A percentile compares a stretch with the other conserved stretches of the same genome.
phyloP scores from a whole-genome alignment of 1,140 invertebrate species.

The Gryon sp. region DNA sequence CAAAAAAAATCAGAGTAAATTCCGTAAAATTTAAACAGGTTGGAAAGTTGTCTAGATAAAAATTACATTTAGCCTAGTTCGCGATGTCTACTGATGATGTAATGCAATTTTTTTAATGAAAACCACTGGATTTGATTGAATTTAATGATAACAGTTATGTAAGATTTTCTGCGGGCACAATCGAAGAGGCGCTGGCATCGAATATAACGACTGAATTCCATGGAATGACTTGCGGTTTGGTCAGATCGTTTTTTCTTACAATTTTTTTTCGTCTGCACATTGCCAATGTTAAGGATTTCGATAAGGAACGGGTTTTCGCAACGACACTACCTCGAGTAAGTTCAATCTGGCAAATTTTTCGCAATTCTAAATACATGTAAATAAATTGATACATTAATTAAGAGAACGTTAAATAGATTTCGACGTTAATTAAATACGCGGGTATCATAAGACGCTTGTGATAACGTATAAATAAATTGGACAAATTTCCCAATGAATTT shows the following conservation, averaged over 20 bases:
- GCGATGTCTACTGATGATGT: no score
- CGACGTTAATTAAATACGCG: slow-evolving; percentile 55
- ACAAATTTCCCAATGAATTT: slow-evolving; percentile 12
- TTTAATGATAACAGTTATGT: slow-evolving; percentile 47
- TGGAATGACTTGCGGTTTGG: slow-evolving; percentile 35
- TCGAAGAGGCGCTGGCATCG: slow-evolving; percentile 43
- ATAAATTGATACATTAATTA: slow-evolving; percentile 60
- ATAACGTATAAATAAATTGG: slow-evolving; percentile 42
- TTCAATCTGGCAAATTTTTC: slow-evolving; percentile 13
- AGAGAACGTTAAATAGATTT: slow-evolving; percentile 40
- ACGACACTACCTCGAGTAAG: slow-evolving; percentile 6
- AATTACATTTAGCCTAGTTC: no score
- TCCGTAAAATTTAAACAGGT: no score
- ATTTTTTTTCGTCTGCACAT: slow-evolving; percentile 29
- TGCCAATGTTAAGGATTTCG: slow-evolving; percentile 55
- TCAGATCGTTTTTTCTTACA: slow-evolving; percentile 24
- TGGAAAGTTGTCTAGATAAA: no score
- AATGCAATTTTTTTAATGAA: slow-evolving; percentile 4
- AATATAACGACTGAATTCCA: slow-evolving; percentile 56
- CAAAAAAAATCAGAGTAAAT: no score
- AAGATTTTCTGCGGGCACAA: slow-evolving; percentile 16
- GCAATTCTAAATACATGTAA: slow-evolving; percentile 42
- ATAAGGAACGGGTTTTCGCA: slow-evolving; percentile 65
- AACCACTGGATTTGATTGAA: slow-evolving; percentile 35
- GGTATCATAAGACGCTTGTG: slow-evolving; percentile 3